Conservation (phyloP, 1,140 invertebrate genomes). For the Mya arenaria region DNA sequence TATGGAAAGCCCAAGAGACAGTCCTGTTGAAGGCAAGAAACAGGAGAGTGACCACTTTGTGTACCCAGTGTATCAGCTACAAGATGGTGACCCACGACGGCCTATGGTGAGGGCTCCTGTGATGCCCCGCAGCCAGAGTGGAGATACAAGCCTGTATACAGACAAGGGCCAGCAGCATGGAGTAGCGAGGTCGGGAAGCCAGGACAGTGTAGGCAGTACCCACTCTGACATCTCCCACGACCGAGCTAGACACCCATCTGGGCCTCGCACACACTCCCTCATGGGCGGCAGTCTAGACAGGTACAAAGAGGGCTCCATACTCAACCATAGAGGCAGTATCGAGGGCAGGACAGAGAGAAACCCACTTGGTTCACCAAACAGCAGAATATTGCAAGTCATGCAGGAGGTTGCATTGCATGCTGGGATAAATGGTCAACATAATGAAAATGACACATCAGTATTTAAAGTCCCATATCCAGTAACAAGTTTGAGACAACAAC, state of each 20-base stretch:
- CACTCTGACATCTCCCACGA: slow-evolving; percentile 82
- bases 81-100: slow-evolving; percentile 58
- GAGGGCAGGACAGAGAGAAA: slow-evolving; percentile 53
- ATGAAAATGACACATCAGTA: slow-evolving; percentile 39
- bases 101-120: slow-evolving; percentile 39
- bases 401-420: slow-evolving; percentile 79
- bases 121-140: slow-evolving; percentile 60
- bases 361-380: slow-evolving; percentile 60
- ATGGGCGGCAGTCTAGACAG: slow-evolving; percentile 74
- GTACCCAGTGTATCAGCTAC: slow-evolving; percentile 58
- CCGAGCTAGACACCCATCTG: slow-evolving; percentile 65
- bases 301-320: slow-evolving; percentile 53
- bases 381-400: slow-evolving; percentile 78
- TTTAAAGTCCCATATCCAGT: slow-evolving; percentile 47
- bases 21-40: slow-evolving; percentile 75
- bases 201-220: slow-evolving; percentile 81
- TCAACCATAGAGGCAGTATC: slow-evolving; percentile 27
- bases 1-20: slow-evolving; percentile 86
- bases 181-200: slow-evolving; percentile 81
- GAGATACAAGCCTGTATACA: slow-evolving; percentile 62
- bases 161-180: slow-evolving; percentile 65
- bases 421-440: slow-evolving; percentile 62
- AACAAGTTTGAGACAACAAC: slow-evolving; percentile 5
- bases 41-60: slow-evolving; percentile 61
- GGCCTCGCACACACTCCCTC: slow-evolving; percentile 28